Evolutionary conservation across 2,888 invertebrate species (phyloP).

Genomic region (Dascillus cervinus): DNA sequence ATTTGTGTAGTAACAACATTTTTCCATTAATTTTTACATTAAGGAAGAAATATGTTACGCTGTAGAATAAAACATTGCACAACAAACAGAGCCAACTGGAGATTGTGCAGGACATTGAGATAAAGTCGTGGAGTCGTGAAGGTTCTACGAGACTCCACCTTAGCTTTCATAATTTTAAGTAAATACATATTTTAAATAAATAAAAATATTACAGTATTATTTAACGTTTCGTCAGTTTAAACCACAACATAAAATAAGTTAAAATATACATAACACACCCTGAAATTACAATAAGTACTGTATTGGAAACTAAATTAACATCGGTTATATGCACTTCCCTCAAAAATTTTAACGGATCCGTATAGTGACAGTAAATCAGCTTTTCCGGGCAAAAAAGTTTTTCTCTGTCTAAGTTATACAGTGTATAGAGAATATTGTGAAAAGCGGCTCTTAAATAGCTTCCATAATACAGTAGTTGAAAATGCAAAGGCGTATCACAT

Average conservation of each 20-base stretch:
- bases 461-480: slow-evolving; percentile 83
- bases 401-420: slow-evolving; percentile 76
- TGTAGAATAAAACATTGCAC: no score
- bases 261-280: slow-evolving; percentile 70
- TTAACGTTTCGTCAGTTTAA: slow-evolving; percentile 69
- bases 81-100: no score
- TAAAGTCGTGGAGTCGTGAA: no score
- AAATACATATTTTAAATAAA: no score
- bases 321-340: slow-evolving; percentile 76
- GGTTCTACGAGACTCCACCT: no score
- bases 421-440: slow-evolving; percentile 78
- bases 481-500: slow-evolving; percentile 71
- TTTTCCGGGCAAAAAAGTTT: slow-evolving; percentile 61
- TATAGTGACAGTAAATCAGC: slow-evolving; percentile 69
- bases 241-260: slow-evolving; percentile 72
- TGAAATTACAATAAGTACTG: slow-evolving; percentile 62
- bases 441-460: slow-evolving; percentile 90
- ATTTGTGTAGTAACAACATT: no score
- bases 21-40: no score
- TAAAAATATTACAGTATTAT: no score
- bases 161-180: no score
- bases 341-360: slow-evolving; percentile 68
- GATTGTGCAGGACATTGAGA: no score
- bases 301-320: slow-evolving; percentile 60
- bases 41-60: no score